Evolutionary conservation across 2,888 invertebrate genomes (phyloP).

Genomic region (Andrena camellia): DNA sequence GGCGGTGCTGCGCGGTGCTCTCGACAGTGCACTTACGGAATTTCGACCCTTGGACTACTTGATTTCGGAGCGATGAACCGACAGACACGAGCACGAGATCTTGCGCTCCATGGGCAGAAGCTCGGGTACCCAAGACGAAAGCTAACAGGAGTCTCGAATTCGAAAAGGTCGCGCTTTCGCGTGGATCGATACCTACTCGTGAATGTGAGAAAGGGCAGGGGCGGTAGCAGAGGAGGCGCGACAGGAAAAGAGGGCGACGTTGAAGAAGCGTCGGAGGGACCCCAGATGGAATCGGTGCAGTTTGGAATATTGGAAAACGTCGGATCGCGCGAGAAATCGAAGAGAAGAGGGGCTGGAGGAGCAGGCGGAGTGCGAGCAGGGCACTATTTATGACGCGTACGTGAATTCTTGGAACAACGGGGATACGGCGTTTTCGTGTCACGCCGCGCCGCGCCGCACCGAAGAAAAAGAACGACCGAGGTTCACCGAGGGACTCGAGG

Average conservation of each 20-base stretch:
- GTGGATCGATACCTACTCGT: conserved; percentile 3
- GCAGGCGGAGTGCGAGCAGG: conserved; percentile 65
- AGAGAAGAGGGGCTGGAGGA: conserved; percentile 57
- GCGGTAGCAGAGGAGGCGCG: background rate
- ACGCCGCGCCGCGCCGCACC: conserved; percentile 59
- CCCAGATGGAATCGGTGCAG: conserved; percentile 83
- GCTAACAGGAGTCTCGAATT: conserved; percentile 3
- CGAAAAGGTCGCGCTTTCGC: background rate
- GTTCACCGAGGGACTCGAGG: conserved; percentile 55
- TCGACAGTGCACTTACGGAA: background rate
- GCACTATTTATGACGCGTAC: conserved; percentile 84
- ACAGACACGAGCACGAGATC: background rate
- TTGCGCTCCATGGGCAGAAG: background rate
- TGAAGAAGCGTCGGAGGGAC: conserved; percentile 70
- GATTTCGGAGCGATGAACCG: background rate
- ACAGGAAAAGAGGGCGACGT: conserved; percentile 45
- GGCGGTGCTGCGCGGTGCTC: too few relatives aligned
- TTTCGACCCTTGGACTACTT: background rate
- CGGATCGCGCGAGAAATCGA: conserved; percentile 71
- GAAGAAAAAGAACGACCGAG: conserved; percentile 62
- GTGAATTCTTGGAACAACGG: conserved; percentile 79
- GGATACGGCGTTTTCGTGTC: conserved; percentile 70
- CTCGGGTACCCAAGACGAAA: background rate
- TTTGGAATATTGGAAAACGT: conserved; percentile 83
- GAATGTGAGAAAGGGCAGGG: background rate